Conservation (phyloP, 2,113 vertebrate genomes). For the Blennius ocellaris region DNA sequence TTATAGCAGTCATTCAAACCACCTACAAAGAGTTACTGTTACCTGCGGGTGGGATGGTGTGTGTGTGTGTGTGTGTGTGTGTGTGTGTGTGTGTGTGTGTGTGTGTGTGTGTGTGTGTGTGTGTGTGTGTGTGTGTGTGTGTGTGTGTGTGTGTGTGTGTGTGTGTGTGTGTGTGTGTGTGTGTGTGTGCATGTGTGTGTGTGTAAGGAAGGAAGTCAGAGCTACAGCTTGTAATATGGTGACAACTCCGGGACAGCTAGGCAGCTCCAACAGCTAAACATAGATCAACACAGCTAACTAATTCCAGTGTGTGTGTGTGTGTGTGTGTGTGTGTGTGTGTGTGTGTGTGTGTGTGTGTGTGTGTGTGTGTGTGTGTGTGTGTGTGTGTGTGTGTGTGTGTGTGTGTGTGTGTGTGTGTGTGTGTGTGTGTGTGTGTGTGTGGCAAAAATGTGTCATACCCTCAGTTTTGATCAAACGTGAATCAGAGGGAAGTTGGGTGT, state of each 20-base stretch:
- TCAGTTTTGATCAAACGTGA: constrained; percentile 61
- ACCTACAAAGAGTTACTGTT: constrained; percentile 74
- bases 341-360: no score
- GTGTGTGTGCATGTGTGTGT: constrained; percentile 38
- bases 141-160: constrained; percentile 17
- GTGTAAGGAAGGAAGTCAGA: constrained; percentile 38
- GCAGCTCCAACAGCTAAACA: constrained; percentile 68
- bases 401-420: constrained; percentile 6
- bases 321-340: constrained; percentile 19
- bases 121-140: constrained; percentile 33
- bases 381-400: constrained; percentile 26
- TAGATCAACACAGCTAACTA: constrained; percentile 65
- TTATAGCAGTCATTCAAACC: constrained; percentile 73
- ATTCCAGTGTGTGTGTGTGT: constrained; percentile 36
- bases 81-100: no score
- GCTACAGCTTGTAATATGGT: constrained; percentile 49
- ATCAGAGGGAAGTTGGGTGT: constrained; percentile 38
- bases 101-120: neutral
- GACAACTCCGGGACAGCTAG: constrained; percentile 62
- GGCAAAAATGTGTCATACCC: constrained; percentile 34
- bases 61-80: no score
- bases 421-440: no score
- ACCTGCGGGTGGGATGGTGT: constrained; percentile 14
- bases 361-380: constrained; percentile 25
- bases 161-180: constrained; percentile 25